Base-by-base conservation (phyloP, 2,113 vertebrate species). In the Embiotoca jacksoni region DNA sequence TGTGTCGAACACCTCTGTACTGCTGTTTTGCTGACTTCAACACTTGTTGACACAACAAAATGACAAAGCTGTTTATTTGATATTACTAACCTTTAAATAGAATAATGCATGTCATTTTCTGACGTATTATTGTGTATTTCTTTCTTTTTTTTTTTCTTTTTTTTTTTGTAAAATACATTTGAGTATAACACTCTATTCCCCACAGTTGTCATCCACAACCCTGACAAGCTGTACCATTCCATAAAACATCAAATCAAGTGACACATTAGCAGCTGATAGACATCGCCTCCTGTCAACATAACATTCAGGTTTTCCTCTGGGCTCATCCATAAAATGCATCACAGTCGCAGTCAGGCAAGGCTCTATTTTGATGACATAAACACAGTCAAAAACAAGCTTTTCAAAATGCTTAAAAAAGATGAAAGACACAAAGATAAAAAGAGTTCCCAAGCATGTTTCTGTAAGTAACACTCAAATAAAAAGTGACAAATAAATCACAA, bases 401-500 rank as follows among this genome's bases (percentile, higher is more conserved):
- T 78, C 74, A 73, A 76, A 80, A 63, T 65, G 78, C 82, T 80
- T 80, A 82, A 81, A 87, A 86, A 88, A 86, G 85, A 83, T 87
- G 82, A 89, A 88, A 86, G 81, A 85, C 6, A 9, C 30, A 0
- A 13, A 70, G 86, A 85, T 88, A 80, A 87, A 89, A 91, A 84
- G 71, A 76, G 67, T 61, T 87, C 75, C 73, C 82, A 82, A 84
- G 80, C 56, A 74, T 63, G 55, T 75, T 85, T 87, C 74, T 84
- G 77, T 79, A 61, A 77, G 85, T 74, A 85, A 87, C 61, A 70
- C 69, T 88, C 39, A 88, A 83, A 92, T 83, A 72, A 83, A 81
- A 88, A 89, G 76, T 87, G 88, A 89, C 88, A 88, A 83, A 89
- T 89, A 85, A 88, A 89, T 90, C 88, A 89, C 73, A 82, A 89